A percentile compares a stretch with the other conserved stretches of the same genome.
phyloP scores from a whole-genome alignment of 2,797 vertebrate species.

The Hybognathus amarus region DNA sequence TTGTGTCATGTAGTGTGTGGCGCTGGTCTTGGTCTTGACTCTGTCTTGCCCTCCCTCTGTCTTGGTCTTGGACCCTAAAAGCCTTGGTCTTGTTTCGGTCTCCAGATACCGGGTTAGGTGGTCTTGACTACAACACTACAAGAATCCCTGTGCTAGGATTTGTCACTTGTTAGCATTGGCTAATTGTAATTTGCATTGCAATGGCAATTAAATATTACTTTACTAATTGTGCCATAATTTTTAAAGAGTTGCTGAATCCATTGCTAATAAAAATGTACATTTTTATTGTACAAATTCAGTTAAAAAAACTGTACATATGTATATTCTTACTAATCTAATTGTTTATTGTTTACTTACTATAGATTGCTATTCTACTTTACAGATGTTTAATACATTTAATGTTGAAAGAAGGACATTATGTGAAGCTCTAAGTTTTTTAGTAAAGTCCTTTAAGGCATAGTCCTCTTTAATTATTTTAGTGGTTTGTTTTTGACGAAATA shows the following conservation, averaged over 20 bases:
- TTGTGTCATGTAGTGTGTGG: too few relatives aligned
- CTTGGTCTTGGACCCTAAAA: too few relatives aligned
- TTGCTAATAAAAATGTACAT: not conserved
- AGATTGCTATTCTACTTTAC: not conserved
- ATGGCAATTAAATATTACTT: not conserved
- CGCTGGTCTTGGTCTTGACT: too few relatives aligned
- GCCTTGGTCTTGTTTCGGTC: too few relatives aligned
- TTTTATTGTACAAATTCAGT: too few relatives aligned
- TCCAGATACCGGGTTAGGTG: too few relatives aligned
- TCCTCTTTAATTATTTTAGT: not conserved
- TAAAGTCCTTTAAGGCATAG: not conserved
- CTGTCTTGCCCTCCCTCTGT: too few relatives aligned
- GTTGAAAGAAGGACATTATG: not conserved
- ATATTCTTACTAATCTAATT: not conserved
- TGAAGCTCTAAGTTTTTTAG: not conserved
- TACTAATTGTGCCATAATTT: not conserved
- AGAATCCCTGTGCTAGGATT: not conserved
- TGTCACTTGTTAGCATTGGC: not conserved
- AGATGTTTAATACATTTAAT: not conserved
- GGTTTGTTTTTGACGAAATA: fast-evolving
- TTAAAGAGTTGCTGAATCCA: not conserved
- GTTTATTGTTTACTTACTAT: not conserved
- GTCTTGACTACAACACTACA: too few relatives aligned
- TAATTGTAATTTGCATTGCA: not conserved
- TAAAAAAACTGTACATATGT: not conserved